Base-by-base conservation (phyloP, 2,888 invertebrate species). In the Neocrepidodera transversa region DNA sequence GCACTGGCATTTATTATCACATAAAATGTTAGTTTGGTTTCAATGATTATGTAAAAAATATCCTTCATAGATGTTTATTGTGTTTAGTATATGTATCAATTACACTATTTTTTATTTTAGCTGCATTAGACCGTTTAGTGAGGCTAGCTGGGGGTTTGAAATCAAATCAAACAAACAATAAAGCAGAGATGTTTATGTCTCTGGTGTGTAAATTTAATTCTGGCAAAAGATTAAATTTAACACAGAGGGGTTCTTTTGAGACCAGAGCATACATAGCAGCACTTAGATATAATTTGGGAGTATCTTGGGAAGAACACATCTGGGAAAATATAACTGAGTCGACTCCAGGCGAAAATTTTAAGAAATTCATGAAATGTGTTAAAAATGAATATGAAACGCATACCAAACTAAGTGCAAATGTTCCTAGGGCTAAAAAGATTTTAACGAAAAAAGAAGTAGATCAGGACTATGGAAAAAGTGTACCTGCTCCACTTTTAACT, bases 131-230 rank as follows among this genome's bases (percentile, higher is more conserved):
- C 17, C n/a, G 10, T 16, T 5, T 16, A 11, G 2, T 42, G 5
- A n/a, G 3, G 10, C 2, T 3, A 18, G n/a, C n/a, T 5, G 10
- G 2, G 2, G 7, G 23, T 17, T 11, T 43, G 10, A 11, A 10
- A 23, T 2, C 13, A 10, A 5, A 43, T 38, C 13, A 38, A 13
- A 38, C 38, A 3, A 16, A 8, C 8, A 38, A 38, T 13, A 2
- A 14, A 7, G 23, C 38, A 10, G 47, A 47, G 14, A n/a, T 54
- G 20, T 54, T 54, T 13, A 54, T 54, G 47, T 45, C 47, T 1
- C 8, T 43, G 6, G 32, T 53, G 8, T 11, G 14, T 6, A 47
- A 30, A 23, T 38, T 36, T 8, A 54, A 47, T 54, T 28, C 52
- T 1, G 52, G 30, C 3, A 53, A 43, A 18, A 8, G 52, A 5